These are phyloP conservation scores for Drosophila carrolli DNA, from an alignment of 1,140 invertebrate species.

Conservation along the genomic window DNA sequence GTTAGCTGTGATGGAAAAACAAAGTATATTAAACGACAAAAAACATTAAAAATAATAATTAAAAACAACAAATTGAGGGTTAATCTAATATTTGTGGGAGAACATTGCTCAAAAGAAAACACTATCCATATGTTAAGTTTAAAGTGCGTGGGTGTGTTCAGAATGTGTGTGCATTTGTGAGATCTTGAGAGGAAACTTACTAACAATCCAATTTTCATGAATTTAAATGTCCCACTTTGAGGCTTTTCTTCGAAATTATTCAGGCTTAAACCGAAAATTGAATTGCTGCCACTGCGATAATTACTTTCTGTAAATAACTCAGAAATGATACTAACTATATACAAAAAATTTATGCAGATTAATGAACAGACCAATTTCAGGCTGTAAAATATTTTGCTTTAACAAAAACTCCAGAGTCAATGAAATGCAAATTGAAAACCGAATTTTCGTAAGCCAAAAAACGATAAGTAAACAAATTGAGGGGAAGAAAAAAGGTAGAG, in stretches of 20 bases:
- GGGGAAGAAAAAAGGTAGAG: background rate
- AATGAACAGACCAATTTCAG: slow-evolving; percentile 21
- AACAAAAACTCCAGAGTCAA: slow-evolving; percentile 15
- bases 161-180: background rate
- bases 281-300: background rate
- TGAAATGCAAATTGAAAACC: slow-evolving; percentile 30
- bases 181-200: no score
- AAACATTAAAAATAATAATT: slow-evolving; percentile 20
- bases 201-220: background rate
- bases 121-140: background rate
- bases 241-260: background rate
- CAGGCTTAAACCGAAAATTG: background rate
- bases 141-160: slow-evolving; percentile 11
- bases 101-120: slow-evolving; percentile 30
- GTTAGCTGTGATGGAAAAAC: slow-evolving; percentile 72
- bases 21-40: slow-evolving; percentile 43
- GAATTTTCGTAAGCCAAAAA: slow-evolving; percentile 1
- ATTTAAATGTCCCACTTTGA: background rate
- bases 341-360: slow-evolving; percentile 18
- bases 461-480: background rate
- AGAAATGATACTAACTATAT: slow-evolving; percentile 1
- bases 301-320: background rate
- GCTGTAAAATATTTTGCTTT: background rate
- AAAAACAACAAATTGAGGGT: slow-evolving; percentile 2
- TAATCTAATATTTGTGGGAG: background rate